Evolutionary conservation across 2,113 vertebrate species (phyloP).

Genomic region (Pseudonaja textilis): DNA sequence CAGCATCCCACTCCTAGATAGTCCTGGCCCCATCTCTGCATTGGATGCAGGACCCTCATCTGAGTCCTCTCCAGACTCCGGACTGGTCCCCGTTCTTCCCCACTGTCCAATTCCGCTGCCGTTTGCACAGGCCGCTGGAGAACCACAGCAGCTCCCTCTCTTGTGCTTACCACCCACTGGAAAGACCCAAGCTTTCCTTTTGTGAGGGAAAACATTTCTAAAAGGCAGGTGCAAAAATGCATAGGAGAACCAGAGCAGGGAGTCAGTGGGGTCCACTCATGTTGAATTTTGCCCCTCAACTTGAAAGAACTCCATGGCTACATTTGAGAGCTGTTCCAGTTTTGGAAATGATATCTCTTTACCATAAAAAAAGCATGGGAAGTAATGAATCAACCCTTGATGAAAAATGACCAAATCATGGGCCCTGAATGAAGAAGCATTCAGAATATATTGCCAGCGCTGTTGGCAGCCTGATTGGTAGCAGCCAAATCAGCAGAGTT

Average conservation of each 20-base stretch:
- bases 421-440: background rate
- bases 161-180: no score
- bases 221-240: background rate
- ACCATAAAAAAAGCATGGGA: background rate
- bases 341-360: no score
- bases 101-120: no score
- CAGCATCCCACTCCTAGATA: no score
- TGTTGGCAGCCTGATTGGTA: background rate
- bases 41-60: no score
- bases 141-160: background rate
- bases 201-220: background rate
- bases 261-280: background rate
- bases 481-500: background rate
- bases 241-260: background rate
- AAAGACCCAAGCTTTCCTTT: background rate
- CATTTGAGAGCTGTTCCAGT: background rate
- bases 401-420: background rate
- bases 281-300: background rate
- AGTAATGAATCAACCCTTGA: background rate
- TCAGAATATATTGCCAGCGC: background rate
- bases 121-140: no score
- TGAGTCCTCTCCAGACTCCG: no score
- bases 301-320: background rate
- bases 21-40: no score
- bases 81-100: no score